Evolutionary conservation across 2,888 invertebrate genomes (phyloP), one percentile per base, ranked within the genome.

Genomic region (Eulithis prunata): DNA sequence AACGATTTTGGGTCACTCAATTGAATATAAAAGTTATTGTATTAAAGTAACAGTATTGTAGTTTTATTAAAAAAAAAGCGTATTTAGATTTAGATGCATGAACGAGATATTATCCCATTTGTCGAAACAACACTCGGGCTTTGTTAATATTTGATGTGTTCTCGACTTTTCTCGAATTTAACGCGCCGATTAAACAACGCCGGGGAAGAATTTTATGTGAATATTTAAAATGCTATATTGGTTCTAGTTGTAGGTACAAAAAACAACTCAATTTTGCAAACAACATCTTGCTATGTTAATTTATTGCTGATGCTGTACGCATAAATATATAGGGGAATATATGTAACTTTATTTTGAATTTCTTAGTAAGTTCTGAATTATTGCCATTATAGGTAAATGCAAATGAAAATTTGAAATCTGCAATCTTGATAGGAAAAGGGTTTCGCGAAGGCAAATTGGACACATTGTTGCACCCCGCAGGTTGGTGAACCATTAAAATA

Each of bases 111-210:
- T 87, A 91, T 90, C 87, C 87, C 83, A 88, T 91, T 91, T 89
- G 84, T 88, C 83, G 87, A 88, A 90, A 89, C 90, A 91, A 87
- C 87, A 87, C 88, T 82, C 85, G 82, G 76, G 83, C 82, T 73
- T 73, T 75, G 86, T 91, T 88, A 91, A 92, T 92, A 92, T 91
- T 91, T 91, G 89, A 92, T 90, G 86, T 88, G 88, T 89, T 91
- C 90, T 90, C 90, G 90, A 91, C 88, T 91, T 91, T 90, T 89
- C 90, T 90, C 87, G 87, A 91, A 91, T 91, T 90, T 90, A 90
- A 91, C 88, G 88, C 86, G 86, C 86, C 91, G 90, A 91, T 91
- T 91, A 91, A 90, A 91, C 89, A 90, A 87, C 87, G 87, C 83
- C 80, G 77, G 83, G 87, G 87, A 87, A 89, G 88, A 89, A 90